phyloP scores from a whole-genome alignment of 1,140 invertebrate genomes.

The Eufriesea mexicana region DNA sequence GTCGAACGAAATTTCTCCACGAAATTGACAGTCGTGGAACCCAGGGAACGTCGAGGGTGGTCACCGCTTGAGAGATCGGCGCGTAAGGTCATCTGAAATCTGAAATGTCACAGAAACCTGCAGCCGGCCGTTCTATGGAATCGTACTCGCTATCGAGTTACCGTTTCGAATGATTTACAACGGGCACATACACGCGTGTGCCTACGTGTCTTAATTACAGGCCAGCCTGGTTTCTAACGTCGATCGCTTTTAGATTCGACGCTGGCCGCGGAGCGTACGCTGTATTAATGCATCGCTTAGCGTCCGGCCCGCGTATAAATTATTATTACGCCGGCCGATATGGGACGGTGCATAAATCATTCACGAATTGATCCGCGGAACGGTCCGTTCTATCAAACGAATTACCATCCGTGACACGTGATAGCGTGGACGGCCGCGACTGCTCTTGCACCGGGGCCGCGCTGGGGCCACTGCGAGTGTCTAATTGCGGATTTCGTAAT shows the following conservation, averaged over 20 bases:
- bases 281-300: slow-evolving; percentile 63
- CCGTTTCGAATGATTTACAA: slow-evolving; percentile 63
- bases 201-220: slow-evolving; percentile 42
- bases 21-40: background rate
- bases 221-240: slow-evolving; percentile 9
- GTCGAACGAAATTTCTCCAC: background rate
- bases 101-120: slow-evolving; percentile 61
- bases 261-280: slow-evolving; percentile 36
- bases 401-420: slow-evolving; percentile 26
- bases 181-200: background rate
- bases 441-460: background rate
- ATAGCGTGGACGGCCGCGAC: background rate
- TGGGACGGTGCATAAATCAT: slow-evolving; percentile 59
- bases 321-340: slow-evolving; percentile 58
- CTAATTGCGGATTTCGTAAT: slow-evolving; percentile 5
- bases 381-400: slow-evolving; percentile 7
- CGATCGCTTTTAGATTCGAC: slow-evolving; percentile 34
- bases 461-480: background rate
- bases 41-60: background rate
- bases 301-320: slow-evolving; percentile 47
- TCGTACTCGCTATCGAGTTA: slow-evolving; percentile 35
- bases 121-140: background rate
- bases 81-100: slow-evolving; percentile 33
- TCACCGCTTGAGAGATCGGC: slow-evolving; percentile 19
- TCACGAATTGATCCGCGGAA: slow-evolving; percentile 47